Percentiles rank a stretch among this genome's conserved stretches.
phyloP scores from a whole-genome alignment of 2,797 vertebrate genomes.

The Sebastes vulpes region DNA sequence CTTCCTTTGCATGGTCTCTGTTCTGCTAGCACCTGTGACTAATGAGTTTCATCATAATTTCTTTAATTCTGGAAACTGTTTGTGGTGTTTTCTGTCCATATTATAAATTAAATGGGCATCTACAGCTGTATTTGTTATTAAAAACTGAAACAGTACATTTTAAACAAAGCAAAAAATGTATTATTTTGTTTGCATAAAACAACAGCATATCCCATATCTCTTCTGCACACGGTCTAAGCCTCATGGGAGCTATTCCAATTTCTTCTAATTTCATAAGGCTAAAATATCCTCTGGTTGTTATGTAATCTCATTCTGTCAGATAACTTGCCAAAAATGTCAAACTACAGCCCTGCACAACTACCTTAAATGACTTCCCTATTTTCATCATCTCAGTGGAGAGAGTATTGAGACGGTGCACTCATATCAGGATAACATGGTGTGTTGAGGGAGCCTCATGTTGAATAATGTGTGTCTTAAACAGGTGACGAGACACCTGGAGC shows the following conservation, averaged over 20 bases:
- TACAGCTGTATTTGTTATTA: neutral
- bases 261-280: neutral
- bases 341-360: neutral
- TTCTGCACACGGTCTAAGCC: neutral
- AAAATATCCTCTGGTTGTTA: constrained; percentile 18
- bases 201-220: neutral
- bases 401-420: constrained; percentile 8
- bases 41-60: too few relatives aligned
- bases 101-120: neutral
- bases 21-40: too few relatives aligned
- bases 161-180: neutral
- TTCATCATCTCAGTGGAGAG: constrained; percentile 34
- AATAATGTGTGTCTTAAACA: constrained; percentile 7
- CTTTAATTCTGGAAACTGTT: too few relatives aligned
- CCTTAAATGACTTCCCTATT: constrained; percentile 17
- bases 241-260: neutral
- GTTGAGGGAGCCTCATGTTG: constrained; percentile 5
- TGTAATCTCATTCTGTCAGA: neutral
- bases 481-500: constrained; percentile 4
- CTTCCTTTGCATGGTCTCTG: too few relatives aligned
- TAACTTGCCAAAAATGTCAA: constrained; percentile 22
- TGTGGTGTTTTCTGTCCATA: too few relatives aligned
- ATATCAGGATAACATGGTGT: neutral
- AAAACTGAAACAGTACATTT: neutral
- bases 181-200: neutral